Percentiles rank a stretch among this genome's conserved stretches.
Evolutionary conservation across 2,888 invertebrate species (phyloP).

Genomic region (Halictus quadricinctus): DNA sequence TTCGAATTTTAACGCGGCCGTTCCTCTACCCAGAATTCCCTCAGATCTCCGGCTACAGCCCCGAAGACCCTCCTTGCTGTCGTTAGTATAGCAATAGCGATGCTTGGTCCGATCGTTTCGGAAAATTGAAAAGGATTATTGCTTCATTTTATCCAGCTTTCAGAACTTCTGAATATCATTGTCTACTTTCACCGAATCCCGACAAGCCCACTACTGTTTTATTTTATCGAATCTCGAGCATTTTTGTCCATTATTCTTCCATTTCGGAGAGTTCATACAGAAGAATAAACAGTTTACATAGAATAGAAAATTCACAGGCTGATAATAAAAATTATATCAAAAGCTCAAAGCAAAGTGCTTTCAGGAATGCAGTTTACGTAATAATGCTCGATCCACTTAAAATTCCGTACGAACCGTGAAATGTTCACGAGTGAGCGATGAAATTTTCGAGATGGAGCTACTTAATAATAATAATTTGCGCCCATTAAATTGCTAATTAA

Average conservation of each 20-base stretch:
- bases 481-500: not conserved
- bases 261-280: not conserved
- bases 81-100: not conserved
- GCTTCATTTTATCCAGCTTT: not conserved
- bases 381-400: not conserved
- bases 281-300: not conserved
- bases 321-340: not conserved
- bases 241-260: not conserved
- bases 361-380: not conserved
- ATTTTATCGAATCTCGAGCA: not conserved
- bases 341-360: not conserved
- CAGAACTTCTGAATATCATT: not conserved
- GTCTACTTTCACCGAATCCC: not conserved
- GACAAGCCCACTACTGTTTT: not conserved
- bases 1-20: conserved; percentile 42
- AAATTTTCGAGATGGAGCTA: not conserved
- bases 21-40: conserved; percentile 39
- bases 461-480: not conserved
- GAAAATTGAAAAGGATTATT: not conserved
- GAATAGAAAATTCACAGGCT: no score
- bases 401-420: not conserved
- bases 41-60: conserved; percentile 12
- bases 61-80: not conserved
- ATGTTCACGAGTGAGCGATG: not conserved
- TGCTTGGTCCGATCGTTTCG: not conserved